Evolutionary conservation across 2,113 vertebrate genomes (phyloP).

Genomic region (Campylorhamphus procurvoides): DNA sequence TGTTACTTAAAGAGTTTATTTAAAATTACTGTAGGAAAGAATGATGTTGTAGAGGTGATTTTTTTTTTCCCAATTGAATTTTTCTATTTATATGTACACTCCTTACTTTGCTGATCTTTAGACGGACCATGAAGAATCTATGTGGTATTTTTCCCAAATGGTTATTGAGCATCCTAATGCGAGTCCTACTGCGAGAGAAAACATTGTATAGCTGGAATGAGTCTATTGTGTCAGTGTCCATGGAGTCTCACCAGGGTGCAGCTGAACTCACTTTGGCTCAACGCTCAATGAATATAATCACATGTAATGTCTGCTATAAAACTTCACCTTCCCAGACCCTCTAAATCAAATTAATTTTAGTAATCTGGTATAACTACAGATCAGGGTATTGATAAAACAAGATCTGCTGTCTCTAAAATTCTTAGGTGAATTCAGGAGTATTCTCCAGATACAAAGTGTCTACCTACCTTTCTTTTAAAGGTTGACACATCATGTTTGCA

Average conservation of each 20-base stretch:
- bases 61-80: neutral
- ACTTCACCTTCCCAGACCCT: neutral
- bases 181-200: neutral
- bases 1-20: neutral
- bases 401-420: neutral
- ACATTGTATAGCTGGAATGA: neutral
- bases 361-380: neutral
- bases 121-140: neutral
- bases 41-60: neutral
- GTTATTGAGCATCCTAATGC: neutral
- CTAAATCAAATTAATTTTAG: neutral
- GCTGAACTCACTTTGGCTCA: neutral
- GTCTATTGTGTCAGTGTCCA: neutral
- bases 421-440: neutral
- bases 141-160: neutral
- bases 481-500: conserved; percentile 78
- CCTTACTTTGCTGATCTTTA: neutral
- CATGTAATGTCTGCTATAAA: neutral
- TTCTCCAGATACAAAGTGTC: neutral
- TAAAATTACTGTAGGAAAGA: neutral
- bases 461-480: conserved; percentile 81
- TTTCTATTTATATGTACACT: neutral
- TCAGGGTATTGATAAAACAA: neutral
- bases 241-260: neutral
- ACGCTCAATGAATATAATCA: neutral